These are phyloP conservation scores for Patella depressa DNA, from an alignment of 2,888 invertebrate species.

Conservation along the genomic window DNA sequence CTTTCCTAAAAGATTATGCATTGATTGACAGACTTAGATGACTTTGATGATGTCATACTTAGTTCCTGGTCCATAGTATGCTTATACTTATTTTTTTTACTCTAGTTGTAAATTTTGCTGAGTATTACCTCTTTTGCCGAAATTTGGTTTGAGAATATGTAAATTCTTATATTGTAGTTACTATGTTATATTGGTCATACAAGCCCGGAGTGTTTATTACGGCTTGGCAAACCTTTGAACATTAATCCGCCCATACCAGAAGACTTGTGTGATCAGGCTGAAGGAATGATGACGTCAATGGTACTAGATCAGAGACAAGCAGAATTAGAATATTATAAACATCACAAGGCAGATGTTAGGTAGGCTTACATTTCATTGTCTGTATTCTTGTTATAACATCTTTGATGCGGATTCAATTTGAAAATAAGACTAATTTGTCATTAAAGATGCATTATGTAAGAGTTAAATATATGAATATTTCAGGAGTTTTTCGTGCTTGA, in stretches of 20 bases:
- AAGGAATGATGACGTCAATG: constrained; percentile 87
- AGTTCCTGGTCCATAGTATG: no score
- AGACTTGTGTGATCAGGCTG: constrained; percentile 80
- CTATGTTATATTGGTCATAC: constrained; percentile 91
- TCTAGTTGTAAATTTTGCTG: no score
- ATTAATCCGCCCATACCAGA: constrained; percentile 78
- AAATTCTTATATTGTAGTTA: constrained; percentile 75
- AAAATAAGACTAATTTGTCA: no score
- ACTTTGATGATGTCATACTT: no score
- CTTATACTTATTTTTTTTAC: no score
- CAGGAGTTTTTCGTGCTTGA: no score
- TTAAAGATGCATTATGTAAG: no score
- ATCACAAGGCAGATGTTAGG: constrained; percentile 63
- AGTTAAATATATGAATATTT: no score
- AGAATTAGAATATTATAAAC: constrained; percentile 78
- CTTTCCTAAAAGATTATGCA: no score
- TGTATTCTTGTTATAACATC: neutral
- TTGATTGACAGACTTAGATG: no score
- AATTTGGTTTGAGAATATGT: no score
- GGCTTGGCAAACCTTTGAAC: constrained; percentile 81
- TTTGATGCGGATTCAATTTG: neutral
- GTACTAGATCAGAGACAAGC: constrained; percentile 87
- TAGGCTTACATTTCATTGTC: constrained; percentile 32
- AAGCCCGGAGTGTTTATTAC: constrained; percentile 87
- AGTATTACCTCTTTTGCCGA: no score